Evolutionary conservation across 2,888 invertebrate species (phyloP), one percentile per base, ranked within the genome.

Genomic region (Platycheirus albimanus): DNA sequence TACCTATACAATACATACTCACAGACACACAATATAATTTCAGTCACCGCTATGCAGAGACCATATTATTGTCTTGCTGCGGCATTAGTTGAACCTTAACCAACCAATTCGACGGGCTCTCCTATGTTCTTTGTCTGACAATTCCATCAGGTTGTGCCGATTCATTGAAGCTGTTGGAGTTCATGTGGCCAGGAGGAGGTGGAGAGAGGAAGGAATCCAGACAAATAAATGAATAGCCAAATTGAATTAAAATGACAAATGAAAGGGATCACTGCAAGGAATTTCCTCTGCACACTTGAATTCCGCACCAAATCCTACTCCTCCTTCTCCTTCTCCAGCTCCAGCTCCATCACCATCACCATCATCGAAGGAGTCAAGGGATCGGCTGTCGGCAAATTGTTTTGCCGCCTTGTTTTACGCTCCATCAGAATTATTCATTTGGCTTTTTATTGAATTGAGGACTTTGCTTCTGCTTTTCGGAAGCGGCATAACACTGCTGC

Each of bases 231-330:
- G 76, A 71, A 52, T 64, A 51, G 52, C 47, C 76, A 76, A 81
- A 81, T 81, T 81, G 70, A 81, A 81, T 81, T 81, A 71, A 81
- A 81, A 76, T 70, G 80, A 70, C 80, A 76, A 76, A 76, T 76
- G 76, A 76, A 70, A 61, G 70, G 61, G 51, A 70, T 80, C 80
- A 75, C 52, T 64, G 80, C 69, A 79, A 69, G 74, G 56, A 75
- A 72, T 36, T 72, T 61, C 38, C 30, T 61, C 45, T 28, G 17
- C 6, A 33, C 41, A 58, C 38, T 38, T 36, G 52, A 67, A 67
- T 74, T 28, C 61, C 19, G 43, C 64, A 38, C n/a, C 13, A 15
- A 56, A 30, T 43, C 19, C 13, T 19, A 43, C 45, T 11, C 20
- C 41, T 3, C 15, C 10, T 13, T n/a, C 36, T 11, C 11, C n/a